phyloP scores from a whole-genome alignment of 2,888 invertebrate genomes.

The Clusia tigrina region DNA sequence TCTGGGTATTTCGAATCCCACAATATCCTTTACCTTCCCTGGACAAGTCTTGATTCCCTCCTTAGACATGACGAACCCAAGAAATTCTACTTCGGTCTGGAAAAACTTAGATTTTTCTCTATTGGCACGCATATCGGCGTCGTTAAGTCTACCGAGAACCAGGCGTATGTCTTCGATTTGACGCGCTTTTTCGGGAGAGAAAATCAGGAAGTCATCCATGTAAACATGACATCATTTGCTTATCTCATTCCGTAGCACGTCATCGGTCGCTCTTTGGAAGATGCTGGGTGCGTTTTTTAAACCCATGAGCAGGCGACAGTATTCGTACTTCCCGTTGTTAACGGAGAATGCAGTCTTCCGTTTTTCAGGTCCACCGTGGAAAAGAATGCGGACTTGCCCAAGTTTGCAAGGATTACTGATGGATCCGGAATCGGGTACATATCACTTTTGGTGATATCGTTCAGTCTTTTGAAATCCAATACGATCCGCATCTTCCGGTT shows the following conservation, averaged over 20 bases:
- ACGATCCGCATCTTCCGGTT: too few relatives aligned
- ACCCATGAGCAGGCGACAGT: neutral
- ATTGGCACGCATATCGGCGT: constrained; percentile 22
- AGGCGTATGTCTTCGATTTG: constrained; percentile 8
- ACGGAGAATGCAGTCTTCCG: neutral
- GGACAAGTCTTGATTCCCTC: constrained; percentile 27
- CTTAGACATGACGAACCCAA: constrained; percentile 28
- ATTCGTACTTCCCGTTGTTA: neutral
- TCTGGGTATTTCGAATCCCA: constrained; percentile 24
- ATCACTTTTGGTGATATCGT: too few relatives aligned
- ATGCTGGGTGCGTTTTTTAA: neutral
- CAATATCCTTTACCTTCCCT: constrained; percentile 27
- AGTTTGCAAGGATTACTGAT: neutral
- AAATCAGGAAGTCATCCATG: neutral
- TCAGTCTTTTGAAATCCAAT: too few relatives aligned
- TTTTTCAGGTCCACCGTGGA: neutral
- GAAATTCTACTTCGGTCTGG: constrained; percentile 22
- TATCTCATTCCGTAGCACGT: neutral
- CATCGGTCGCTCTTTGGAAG: neutral
- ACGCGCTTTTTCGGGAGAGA: neutral
- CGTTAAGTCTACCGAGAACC: constrained; percentile 6
- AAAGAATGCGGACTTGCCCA: neutral
- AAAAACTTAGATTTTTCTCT: constrained; percentile 25
- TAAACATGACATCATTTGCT: neutral
- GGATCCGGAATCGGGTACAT: neutral